These are phyloP conservation scores for Anguilla anguilla DNA, from an alignment of 2,797 vertebrate species.

Conservation along the genomic window DNA sequence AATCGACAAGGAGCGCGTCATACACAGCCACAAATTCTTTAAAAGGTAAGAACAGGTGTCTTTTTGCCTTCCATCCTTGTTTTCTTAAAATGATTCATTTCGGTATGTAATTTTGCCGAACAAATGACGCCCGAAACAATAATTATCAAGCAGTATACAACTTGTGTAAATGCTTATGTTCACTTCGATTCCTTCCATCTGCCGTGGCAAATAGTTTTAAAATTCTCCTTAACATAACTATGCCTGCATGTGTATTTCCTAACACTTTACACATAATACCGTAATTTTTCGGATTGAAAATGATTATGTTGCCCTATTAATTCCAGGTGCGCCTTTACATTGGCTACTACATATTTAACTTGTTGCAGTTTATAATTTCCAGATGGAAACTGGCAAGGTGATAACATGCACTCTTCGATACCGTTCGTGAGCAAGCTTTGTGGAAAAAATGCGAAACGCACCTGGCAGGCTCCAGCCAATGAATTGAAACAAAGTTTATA, in stretches of 20 bases:
- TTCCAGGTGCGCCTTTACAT: neutral
- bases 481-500: neutral
- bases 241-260: neutral
- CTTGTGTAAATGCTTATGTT: neutral
- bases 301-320: neutral
- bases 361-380: conserved; percentile 32
- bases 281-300: neutral
- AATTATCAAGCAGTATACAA: neutral
- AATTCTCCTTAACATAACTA: neutral
- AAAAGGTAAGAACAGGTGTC: conserved; percentile 32
- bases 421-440: neutral
- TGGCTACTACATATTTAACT: neutral
- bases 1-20: conserved; percentile 5
- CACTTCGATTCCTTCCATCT: neutral
- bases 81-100: conserved; percentile 9
- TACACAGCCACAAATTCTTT: neutral
- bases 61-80: conserved; percentile 7
- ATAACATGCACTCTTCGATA: neutral
- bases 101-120: neutral
- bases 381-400: conserved; percentile 5
- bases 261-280: neutral
- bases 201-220: neutral
- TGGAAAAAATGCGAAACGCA: neutral
- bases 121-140: neutral
- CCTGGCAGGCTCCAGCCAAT: neutral